Evolutionary conservation across 2,797 vertebrate species (phyloP), one percentile per base, ranked within the genome.

Genomic region (Chrosomus eos): DNA sequence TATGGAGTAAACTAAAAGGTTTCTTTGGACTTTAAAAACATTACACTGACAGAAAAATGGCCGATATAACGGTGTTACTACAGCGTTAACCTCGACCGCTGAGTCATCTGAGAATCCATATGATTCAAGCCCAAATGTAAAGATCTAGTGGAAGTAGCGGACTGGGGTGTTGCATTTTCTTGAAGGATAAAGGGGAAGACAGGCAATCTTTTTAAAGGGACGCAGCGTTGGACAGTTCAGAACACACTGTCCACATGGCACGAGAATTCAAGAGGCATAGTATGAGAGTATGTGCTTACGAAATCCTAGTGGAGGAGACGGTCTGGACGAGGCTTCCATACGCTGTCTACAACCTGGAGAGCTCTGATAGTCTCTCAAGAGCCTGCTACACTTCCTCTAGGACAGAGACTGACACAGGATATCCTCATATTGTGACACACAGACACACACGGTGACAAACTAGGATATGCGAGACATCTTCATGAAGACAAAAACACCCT

Each of bases 371-470:
- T 81, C 81, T 66, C 60, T n/a, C 36, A 85, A 85, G 84, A 87
- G 85, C 78, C 76, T 62, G 86, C 68, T 75, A 79, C 72, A 88
- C 81, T 85, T 89, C 87, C 87, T 85, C 51, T 81, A 64, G 66
- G 78, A 83, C 55, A 78, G 26, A 81, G 7, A 84, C 83, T 78
- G 85, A 89, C 87, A 85, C 87, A 89, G 88, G 87, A 89, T 89
- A 79, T 88, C 87, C 85, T 88, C 87, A 84, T 51, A 84, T 82
- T 88, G 85, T 86, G 58, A 84, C 51, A 85, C 62, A 68, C 55
- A 40, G n/a, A 83, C 68, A 86, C 77, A 71, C 43, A 62, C 48
- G 13, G 68, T 79, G 75, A 71, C 62, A 80, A 84, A 81, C n/a
- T 68, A 72, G 53, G n/a, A 85, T 71, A 67, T n/a, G 83, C 60